Evolutionary conservation across 2,888 invertebrate genomes (phyloP).

Genomic region (Mellilla xanthometata): DNA sequence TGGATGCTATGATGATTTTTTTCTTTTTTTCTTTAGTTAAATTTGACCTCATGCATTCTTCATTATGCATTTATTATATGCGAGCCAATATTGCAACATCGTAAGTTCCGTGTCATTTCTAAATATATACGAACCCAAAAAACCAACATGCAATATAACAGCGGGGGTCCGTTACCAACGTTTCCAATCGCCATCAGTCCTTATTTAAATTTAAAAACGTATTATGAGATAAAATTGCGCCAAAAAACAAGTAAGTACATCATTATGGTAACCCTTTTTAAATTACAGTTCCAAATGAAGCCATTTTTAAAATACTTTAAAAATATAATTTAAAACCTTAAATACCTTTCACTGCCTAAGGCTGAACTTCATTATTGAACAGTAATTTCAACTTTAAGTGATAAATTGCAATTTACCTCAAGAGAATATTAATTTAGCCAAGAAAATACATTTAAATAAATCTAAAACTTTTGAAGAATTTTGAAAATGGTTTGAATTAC

Average conservation of each 20-base stretch:
- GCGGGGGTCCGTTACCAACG: conserved; percentile 11
- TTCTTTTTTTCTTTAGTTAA: not conserved
- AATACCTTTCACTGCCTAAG: conserved; percentile 30
- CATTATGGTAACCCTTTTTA: conserved; percentile 24
- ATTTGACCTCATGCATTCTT: not conserved
- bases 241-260: conserved; percentile 23
- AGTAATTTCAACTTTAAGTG: conserved; percentile 18
- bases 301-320: conserved; percentile 23
- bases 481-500: not conserved
- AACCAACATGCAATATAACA: conserved; percentile 5
- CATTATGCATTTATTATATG: not conserved
- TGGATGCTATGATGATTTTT: no score
- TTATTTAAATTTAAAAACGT: conserved; percentile 22
- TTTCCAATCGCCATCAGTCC: conserved; percentile 8
- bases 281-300: conserved; percentile 30
- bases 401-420: conserved; percentile 8
- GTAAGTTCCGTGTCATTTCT: not conserved
- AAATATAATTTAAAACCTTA: conserved; percentile 14
- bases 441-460: not conserved
- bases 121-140: conserved; percentile 7
- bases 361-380: conserved; percentile 24
- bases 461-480: not conserved
- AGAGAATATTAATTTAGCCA: not conserved
- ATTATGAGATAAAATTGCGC: conserved; percentile 18
- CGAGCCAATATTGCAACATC: conserved; percentile 1